Conservation (phyloP, 2,888 invertebrate genomes). For the Zygaena filipendulae region DNA sequence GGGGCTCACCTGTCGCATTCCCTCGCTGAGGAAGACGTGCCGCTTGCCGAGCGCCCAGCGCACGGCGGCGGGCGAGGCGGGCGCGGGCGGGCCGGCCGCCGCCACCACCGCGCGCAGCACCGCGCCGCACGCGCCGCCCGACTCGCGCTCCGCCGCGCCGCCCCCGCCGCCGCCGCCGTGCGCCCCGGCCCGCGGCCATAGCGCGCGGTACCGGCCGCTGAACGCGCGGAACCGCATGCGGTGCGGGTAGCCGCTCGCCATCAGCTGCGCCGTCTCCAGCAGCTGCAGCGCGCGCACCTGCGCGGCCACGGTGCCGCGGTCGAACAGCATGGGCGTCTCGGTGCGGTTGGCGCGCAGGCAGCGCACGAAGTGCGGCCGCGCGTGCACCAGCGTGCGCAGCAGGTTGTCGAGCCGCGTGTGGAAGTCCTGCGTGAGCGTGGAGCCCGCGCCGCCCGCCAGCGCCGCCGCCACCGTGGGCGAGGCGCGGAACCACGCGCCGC, state of each 20-base stretch:
- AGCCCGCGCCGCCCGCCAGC: conserved; percentile 85
- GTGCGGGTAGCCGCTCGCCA: conserved; percentile 96
- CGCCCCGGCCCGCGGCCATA: conserved; percentile 81
- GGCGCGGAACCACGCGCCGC: conserved; percentile 84
- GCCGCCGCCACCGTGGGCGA: conserved; percentile 89
- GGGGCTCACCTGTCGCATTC: conserved; percentile 90
- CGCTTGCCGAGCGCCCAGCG: conserved; percentile 93
- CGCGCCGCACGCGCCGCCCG: conserved; percentile 71
- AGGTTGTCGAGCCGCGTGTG: conserved; percentile 94
- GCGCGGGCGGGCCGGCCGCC: conserved; percentile 84
- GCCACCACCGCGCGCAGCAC: conserved; percentile 82
- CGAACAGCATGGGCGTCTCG: conserved; percentile 86
- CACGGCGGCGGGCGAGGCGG: conserved; percentile 70
- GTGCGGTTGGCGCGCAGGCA: conserved; percentile 89
- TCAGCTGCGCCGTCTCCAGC: conserved; percentile 94
- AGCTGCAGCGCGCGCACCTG: conserved; percentile 91
- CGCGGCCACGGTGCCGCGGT: conserved; percentile 83
- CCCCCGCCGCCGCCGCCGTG: conserved; percentile 79
- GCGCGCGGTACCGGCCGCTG: conserved; percentile 83
- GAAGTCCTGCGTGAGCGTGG: conserved; percentile 94
- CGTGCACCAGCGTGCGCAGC: conserved; percentile 90
- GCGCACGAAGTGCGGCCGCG: conserved; percentile 93
- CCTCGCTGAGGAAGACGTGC: conserved; percentile 94
- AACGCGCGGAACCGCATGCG: conserved; percentile 95
- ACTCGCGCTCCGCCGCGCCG: conserved; percentile 57